phyloP scores from a whole-genome alignment of 2,113 vertebrate species.

The Hydrochoerus hydrochaeris region DNA sequence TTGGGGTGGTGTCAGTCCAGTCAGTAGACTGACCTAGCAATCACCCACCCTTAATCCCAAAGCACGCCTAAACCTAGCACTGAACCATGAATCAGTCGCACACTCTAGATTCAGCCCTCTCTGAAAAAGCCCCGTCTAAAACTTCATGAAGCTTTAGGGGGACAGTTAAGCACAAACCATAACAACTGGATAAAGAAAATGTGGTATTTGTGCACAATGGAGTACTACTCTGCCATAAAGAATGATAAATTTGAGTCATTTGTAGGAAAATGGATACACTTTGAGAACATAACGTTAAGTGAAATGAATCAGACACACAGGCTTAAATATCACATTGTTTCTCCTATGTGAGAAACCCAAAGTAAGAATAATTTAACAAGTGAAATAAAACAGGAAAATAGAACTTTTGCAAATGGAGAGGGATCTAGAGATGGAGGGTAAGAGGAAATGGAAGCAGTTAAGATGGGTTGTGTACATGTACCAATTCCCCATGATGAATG shows the following conservation, averaged over 20 bases:
- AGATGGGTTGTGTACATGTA: not conserved
- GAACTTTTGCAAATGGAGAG: not conserved
- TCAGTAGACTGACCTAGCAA: not conserved
- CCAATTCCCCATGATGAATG: not conserved
- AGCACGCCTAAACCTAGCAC: not conserved
- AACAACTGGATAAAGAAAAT: not conserved
- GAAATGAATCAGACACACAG: not conserved
- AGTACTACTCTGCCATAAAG: not conserved
- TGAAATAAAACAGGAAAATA: not conserved
- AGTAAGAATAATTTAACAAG: not conserved
- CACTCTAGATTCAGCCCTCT: not conserved
- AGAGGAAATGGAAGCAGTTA: not conserved
- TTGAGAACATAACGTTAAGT: not conserved
- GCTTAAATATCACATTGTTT: not conserved
- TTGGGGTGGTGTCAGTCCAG: not conserved
- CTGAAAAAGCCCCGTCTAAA: not conserved
- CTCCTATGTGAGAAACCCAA: not conserved
- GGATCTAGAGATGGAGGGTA: not conserved
- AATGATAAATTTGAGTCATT: not conserved
- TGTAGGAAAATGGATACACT: not conserved
- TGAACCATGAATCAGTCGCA: not conserved
- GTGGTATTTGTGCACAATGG: not conserved
- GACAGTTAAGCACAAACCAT: not conserved
- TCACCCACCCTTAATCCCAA: not conserved
- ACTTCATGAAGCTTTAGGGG: not conserved